phyloP scores from a whole-genome alignment of 2,888 invertebrate genomes.

The Adelphocoris suturalis region DNA sequence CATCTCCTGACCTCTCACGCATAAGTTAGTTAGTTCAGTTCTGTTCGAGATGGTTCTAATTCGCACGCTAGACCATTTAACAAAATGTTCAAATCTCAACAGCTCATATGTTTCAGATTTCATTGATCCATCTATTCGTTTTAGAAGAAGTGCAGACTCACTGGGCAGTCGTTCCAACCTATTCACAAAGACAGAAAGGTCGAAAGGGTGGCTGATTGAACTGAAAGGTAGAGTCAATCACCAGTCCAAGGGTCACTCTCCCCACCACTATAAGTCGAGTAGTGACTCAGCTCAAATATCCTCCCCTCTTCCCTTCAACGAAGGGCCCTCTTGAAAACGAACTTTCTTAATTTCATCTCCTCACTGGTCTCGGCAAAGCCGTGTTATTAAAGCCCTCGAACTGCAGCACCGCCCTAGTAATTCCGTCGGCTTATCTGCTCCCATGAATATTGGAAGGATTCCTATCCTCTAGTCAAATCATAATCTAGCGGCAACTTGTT shows the following conservation, averaged over 20 bases:
- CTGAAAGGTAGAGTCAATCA: neutral
- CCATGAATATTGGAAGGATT: conserved; percentile 33
- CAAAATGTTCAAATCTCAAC: too few species aligned
- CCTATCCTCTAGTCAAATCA: neutral
- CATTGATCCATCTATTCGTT: too few species aligned
- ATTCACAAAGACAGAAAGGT: neutral
- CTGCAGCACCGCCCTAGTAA: neutral
- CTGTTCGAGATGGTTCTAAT: too few species aligned
- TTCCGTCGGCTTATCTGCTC: conserved; percentile 1
- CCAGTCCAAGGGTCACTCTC: neutral
- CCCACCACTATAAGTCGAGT: neutral
- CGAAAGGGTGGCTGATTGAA: conserved; percentile 1
- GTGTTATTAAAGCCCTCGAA: conserved; percentile 27
- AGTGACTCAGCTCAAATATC: conserved; percentile 36
- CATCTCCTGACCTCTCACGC: too few species aligned
- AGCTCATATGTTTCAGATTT: too few species aligned
- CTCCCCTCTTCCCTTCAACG: neutral
- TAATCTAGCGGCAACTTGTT: neutral
- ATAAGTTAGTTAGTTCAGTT: too few species aligned
- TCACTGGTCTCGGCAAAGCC: neutral
- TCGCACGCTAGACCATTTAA: too few species aligned
- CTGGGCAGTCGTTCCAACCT: neutral
- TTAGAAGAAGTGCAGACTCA: too few species aligned
- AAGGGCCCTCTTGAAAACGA: conserved; percentile 14
- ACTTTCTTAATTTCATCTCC: conserved; percentile 39